Percentiles rank a stretch among this genome's conserved stretches.
Conservation (phyloP, 1,140 invertebrate species). For the Pseudomyrmex gracilis region DNA sequence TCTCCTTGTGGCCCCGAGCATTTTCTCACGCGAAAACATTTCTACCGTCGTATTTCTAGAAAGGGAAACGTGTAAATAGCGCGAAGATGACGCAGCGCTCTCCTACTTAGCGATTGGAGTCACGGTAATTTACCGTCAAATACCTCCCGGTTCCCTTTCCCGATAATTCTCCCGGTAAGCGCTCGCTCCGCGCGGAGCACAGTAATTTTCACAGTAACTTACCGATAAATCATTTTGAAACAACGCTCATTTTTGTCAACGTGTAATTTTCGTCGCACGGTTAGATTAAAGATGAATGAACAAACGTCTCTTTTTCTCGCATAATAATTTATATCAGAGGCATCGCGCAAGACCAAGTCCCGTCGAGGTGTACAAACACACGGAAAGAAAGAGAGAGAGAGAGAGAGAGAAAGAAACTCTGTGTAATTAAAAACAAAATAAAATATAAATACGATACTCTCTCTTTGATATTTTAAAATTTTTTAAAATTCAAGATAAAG, state of each 20-base stretch:
- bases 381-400: no score
- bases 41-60: constrained; percentile 61
- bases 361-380: no score
- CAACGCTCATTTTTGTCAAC: background rate
- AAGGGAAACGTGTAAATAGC: constrained; percentile 59
- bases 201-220: constrained; percentile 44
- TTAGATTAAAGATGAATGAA: background rate
- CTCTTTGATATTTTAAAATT: no score
- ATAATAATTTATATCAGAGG: background rate
- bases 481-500: no score
- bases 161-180: constrained; percentile 31
- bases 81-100: constrained; percentile 48
- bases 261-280: constrained; percentile 15
- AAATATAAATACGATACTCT: no score
- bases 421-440: no score
- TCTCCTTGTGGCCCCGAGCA: constrained; percentile 47
- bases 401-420: no score
- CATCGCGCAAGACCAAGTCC: background rate
- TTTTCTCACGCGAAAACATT: constrained; percentile 75
- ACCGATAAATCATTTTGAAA: constrained; percentile 37
- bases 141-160: constrained; percentile 30
- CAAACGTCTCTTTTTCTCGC: background rate
- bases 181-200: background rate
- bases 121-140: constrained; percentile 57
- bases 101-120: constrained; percentile 52